A percentile compares a stretch with the other conserved stretches of the same genome.
Conservation (phyloP, 2,113 vertebrate species). For the Tychaedon coryphoeus region DNA sequence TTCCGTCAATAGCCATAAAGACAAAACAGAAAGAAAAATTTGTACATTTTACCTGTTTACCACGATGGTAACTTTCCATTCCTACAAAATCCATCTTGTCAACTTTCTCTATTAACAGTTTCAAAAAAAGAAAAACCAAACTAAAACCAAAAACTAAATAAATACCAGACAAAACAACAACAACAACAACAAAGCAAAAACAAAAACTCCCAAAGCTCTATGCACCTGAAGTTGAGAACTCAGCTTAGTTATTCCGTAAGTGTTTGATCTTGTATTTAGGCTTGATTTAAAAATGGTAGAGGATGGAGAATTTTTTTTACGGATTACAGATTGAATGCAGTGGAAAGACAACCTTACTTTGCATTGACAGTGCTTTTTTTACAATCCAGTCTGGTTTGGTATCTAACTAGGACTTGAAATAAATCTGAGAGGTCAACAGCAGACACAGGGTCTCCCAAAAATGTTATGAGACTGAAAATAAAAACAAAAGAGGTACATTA, state of each 20-base stretch:
- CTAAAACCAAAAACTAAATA: neutral
- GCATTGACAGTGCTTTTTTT: neutral
- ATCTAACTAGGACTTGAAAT: neutral
- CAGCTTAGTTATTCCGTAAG: neutral
- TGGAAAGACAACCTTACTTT: neutral
- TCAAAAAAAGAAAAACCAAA: neutral
- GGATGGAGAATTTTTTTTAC: neutral
- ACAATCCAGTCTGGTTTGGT: neutral
- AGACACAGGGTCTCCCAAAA: neutral
- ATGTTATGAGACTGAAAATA: neutral
- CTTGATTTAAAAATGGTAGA: neutral
- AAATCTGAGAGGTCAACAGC: neutral
- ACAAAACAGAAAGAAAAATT: neutral
- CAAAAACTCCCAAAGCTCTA: accelerated
- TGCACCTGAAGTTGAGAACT: neutral
- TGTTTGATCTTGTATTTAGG: neutral
- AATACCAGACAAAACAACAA: neutral
- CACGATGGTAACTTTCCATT: neutral
- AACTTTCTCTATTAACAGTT: neutral
- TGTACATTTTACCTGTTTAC: neutral
- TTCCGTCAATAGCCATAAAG: neutral
- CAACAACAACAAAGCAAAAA: neutral
- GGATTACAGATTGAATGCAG: neutral
- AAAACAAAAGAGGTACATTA: neutral
- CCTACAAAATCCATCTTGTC: neutral